Conservation (phyloP, 2,113 vertebrate genomes). For the Trichechus manatus region DNA sequence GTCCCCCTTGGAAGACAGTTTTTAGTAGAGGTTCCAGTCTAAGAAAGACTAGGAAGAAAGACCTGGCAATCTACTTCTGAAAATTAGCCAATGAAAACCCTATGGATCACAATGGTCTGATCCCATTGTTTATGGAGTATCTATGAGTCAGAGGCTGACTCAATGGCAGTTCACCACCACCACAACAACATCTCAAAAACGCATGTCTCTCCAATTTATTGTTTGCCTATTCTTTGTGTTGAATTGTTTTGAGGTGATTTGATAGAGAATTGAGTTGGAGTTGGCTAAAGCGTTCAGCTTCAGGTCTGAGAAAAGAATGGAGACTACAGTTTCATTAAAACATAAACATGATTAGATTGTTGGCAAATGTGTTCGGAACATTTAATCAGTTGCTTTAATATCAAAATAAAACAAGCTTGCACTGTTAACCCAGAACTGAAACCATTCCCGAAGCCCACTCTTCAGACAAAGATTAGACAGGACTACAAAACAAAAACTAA, state of each 20-base stretch:
- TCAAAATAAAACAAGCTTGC: constrained; percentile 52
- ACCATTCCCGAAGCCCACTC: too few relatives aligned
- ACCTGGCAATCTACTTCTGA: background rate
- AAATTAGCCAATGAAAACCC: background rate
- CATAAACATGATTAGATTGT: background rate
- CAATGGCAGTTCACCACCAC: background rate
- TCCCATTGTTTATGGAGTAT: background rate
- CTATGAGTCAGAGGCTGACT: background rate
- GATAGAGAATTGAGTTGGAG: background rate
- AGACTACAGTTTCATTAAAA: background rate
- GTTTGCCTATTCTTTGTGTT: background rate
- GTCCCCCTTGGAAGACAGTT: background rate
- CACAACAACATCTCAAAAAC: background rate
- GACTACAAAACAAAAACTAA: too few relatives aligned
- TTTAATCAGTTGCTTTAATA: constrained; percentile 14
- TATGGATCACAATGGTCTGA: background rate
- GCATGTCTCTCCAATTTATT: background rate
- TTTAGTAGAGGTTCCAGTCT: background rate
- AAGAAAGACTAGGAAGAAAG: background rate
- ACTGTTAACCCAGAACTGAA: too few relatives aligned
- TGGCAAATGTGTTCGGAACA: constrained; percentile 29
- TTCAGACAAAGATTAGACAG: too few relatives aligned
- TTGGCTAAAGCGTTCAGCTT: background rate
- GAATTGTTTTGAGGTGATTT: background rate
- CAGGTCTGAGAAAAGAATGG: background rate